Percentiles rank a stretch among this genome's conserved stretches.
Evolutionary conservation across 2,113 vertebrate species (phyloP).

Genomic region (Ptilorrhoa leucosticta): DNA sequence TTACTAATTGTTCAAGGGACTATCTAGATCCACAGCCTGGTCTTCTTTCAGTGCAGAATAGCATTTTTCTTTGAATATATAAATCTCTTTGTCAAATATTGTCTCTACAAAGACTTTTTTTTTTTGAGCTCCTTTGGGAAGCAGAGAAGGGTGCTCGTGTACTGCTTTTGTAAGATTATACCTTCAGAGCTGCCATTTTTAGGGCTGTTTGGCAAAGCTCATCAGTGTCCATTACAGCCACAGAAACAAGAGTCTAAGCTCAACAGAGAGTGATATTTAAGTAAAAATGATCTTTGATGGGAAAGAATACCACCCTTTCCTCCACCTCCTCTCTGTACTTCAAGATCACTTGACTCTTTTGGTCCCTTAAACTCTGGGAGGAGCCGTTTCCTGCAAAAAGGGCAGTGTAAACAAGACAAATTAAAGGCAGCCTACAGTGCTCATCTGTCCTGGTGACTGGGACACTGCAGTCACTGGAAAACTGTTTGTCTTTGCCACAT

Average conservation of each 20-base stretch:
- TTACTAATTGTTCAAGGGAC: background rate
- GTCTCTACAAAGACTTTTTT: background rate
- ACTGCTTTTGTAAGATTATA: background rate
- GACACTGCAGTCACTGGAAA: background rate
- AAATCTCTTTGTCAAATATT: background rate
- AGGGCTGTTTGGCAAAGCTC: background rate
- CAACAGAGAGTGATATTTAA: background rate
- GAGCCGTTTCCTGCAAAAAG: background rate
- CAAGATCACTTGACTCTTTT: background rate
- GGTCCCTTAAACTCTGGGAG: background rate
- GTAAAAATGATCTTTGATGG: background rate
- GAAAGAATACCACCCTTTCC: background rate
- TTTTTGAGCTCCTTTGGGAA: background rate
- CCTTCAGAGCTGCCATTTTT: background rate
- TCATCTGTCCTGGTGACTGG: background rate
- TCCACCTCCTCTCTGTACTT: background rate
- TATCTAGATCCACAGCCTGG: background rate
- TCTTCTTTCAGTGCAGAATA: background rate
- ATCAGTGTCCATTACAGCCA: background rate
- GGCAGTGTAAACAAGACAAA: background rate
- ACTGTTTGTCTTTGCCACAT: background rate
- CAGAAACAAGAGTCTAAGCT: background rate
- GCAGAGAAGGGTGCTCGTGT: background rate
- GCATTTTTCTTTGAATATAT: background rate
- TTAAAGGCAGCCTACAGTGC: background rate